Evolutionary conservation across 2,888 invertebrate genomes (phyloP), one percentile per base, ranked within the genome.

Genomic region (Diaphora mendica): DNA sequence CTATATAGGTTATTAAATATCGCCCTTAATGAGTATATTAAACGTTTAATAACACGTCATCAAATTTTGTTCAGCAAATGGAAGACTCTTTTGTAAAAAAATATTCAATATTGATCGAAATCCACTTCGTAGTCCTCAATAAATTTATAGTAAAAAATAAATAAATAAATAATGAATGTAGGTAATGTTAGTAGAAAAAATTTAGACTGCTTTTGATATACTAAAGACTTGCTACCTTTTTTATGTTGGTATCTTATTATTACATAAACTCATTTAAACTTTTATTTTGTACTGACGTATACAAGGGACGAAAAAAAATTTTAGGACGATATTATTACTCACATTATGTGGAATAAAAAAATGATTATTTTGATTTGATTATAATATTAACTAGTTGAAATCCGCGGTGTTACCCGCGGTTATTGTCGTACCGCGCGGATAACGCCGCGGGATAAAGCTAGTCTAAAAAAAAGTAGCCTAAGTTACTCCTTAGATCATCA

Each of bases 21-120:
- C 3, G 35, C 5, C 5, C 4, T 70, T 35, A 68, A 64, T 74
- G 35, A 70, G 65, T 68, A 76, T 35, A 13, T 26, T 44, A 73
- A 35, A n/a, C 68, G 67, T 77, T 70, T 59, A 81, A 68, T 66
- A n/a, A 82, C 82, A 82, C 75, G 78, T 76, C 77, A 76, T 15
- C 17, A 77, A 33, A 51, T 68, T 48, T 55, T 23, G 42, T 20
- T 74, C 64, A 66, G 35, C 39, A 77, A 72, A 72, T 77, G 78
- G 75, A 77, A 77, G 77, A 80, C 74, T 69, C 62, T 13, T 68
- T 39, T 42, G 42, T 44, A 42, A 23, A 51, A 68, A 64, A 51
- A 35, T 42, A 68, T 73, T 42, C 33, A 72, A 67, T 2, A 3
- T 59, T 17, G 15, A 59, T 8, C 7, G 15, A 62, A 17, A 30